Evolutionary conservation across 1,140 invertebrate species (phyloP), one percentile per base, ranked within the genome.

Genomic region (Drosophila ironensis): DNA sequence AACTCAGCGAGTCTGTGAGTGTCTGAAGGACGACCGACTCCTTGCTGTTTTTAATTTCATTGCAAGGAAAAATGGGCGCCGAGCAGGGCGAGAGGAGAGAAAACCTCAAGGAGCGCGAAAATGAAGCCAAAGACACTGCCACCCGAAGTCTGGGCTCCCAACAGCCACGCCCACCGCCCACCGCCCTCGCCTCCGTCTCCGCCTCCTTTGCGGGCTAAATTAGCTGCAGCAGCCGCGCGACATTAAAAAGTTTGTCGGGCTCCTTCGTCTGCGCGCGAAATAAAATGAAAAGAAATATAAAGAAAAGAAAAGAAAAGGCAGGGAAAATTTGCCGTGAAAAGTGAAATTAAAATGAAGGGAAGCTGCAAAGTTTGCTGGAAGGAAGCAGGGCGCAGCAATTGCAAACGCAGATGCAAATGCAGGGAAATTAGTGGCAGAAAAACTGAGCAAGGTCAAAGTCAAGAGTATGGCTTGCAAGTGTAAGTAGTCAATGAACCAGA

Each of bases 1-100:
- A 20, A 53, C 7, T 35, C 5, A 11, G 4, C 50, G 5, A 37
- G 4, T 12, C 0, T 67, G 54, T 64, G 61, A 60, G 69, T 64
- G 59, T 64, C 70, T 59, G 56, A 47, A 70, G 71, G 66, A 72
- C 69, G 61, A 48, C 52, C 63, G 78, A 86, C 81, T 86, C 53
- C 81, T 84, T 80, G 80, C 80, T 84, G 78, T 84, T 88, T 88
- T 88, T 88, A 88, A 88, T 88, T 88, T 88, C 78, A 88, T 88
- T 84, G 78, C 78, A 88, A 64, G 50, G 72, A 54, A 51, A 77
- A 86, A 80, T 66, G 59, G 61, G 73, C 44, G 51, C 63, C 63
- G 63, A 60, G 42, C 33, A 37, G 67, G 44, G 30, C 38, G 30
- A 60, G 33, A 20, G 30, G 38, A 24, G 46, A 57, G 57, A 48